Evolutionary conservation across 2,113 vertebrate species (phyloP).

Genomic region (Spilogale gracilis): DNA sequence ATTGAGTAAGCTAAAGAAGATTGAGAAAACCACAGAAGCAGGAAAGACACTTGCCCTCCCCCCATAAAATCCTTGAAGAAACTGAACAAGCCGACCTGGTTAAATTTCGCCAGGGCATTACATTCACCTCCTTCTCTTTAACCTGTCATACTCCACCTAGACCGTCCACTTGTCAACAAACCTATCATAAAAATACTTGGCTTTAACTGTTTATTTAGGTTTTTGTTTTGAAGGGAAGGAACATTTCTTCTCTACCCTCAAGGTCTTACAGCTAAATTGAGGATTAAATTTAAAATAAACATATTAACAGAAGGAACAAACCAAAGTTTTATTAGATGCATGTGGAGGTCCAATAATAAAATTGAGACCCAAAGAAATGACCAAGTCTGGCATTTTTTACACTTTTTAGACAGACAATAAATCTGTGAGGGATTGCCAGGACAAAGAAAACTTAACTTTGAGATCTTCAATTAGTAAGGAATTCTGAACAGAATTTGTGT

Average conservation of each 20-base stretch:
- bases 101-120: too few relatives aligned
- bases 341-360: background rate
- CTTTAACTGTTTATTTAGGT: background rate
- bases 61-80: background rate
- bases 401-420: background rate
- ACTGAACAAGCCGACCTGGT: background rate
- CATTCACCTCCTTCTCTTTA: background rate
- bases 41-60: background rate
- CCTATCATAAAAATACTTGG: background rate
- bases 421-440: background rate
- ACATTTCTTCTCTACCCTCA: background rate
- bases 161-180: background rate
- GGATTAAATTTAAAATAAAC: background rate
- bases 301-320: background rate
- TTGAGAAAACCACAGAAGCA: background rate
- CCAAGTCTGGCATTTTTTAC: background rate
- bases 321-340: background rate
- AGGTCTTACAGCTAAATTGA: background rate
- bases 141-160: background rate
- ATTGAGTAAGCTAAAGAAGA: background rate
- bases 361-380: background rate
- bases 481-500: background rate
- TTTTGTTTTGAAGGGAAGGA: background rate
- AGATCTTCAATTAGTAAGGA: background rate
- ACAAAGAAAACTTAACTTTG: background rate